Evolutionary conservation across 2,888 invertebrate species (phyloP), one percentile per base, ranked within the genome.

Genomic region (Ormia ochracea): DNA sequence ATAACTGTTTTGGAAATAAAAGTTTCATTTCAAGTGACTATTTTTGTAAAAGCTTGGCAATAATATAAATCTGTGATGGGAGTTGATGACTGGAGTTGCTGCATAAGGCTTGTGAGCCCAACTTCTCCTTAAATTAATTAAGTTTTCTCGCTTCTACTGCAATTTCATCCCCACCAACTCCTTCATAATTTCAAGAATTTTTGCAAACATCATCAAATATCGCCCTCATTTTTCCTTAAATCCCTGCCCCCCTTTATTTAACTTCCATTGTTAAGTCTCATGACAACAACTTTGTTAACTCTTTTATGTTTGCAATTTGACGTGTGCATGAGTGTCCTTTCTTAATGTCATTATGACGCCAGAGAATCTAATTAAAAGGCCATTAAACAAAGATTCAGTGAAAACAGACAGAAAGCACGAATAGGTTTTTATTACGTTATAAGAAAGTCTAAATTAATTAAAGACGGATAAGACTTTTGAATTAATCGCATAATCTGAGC

Each of bases 131-230:
- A 3, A 0, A 33, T 21, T 48, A 31, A 31, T 45, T 45, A 54
- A 17, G 2, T 66, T 66, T 54, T 68, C n/a, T n/a, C n/a, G 52
- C 54, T 23, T 31, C 12, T 26, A 19, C 31, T 54, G 43, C 41
- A 66, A 14, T 43, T 43, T 43, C 54, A 28, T 12, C 28, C 1
- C 17, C 9, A 6, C 12, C 26, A 41, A 10, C 9, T 19, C 12
- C 2, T 41, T 33, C 3, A 7, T 41, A 4, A 41, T 48, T 31
- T 45, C n/a, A 21, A 6, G 26, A 4, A 63, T n/a, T 33, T 21
- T 14, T 19, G 2, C n/a, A 38, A 17, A 14, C 21, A 56, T 21
- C 19, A 21, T 1, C 12, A 23, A 38, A 41, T 26, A 28, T 3
- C 21, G n/a, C 21, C 12, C 12, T n/a, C n/a, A 26, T 36, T 10